Base-by-base conservation (phyloP, 2,888 invertebrate species). In the Cybosia mesomella region DNA sequence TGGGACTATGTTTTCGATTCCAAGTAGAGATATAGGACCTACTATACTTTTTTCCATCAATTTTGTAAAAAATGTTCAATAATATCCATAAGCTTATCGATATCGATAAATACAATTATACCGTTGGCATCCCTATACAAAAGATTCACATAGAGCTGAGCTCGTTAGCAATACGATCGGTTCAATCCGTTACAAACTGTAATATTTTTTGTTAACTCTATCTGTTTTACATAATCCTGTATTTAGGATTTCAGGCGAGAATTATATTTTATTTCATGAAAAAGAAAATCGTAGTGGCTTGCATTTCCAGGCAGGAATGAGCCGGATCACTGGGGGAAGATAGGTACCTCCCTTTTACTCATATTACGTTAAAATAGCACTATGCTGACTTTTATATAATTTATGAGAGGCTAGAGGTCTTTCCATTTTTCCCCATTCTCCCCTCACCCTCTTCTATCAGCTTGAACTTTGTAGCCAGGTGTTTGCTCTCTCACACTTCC, bases 111-210 rank as follows among this genome's bases (percentile, higher is more conserved):
- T 63, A 60, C 74, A 79, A 79, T 70, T 68, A 71, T 72, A 63
- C 57, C 66, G 58, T 34, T 49, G 34, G 28, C 81, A 63, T 72
- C 81, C 57, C 81, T 80, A 80, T 49, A 74, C 79, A 81, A 81
- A 83, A 83, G 79, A 85, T 85, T 85, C 80, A 66, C 77, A 70
- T 79, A 73, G 81, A 75, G 74, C 76, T 64, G 77, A 78, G 79
- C 83, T 86, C 85, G 86, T 87, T 87, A 86, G 85, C 81, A 77
- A 71, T 68, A 68, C 74, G 78, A 83, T 82, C 79, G 77, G 72
- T 74, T 80, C 77, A 71, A 73, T 78, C 74, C 71, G 77, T 68
- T 71, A 72, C 75, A 76, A 73, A 77, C 74, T 79, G 77, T 69
- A 60, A 77, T 74, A 76, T 73, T 79, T 75, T 81, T 62, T 77